Evolutionary conservation across 2,113 vertebrate species (phyloP), one percentile per base, ranked within the genome.

Genomic region (Sinocyclocheilus rhinocerous): DNA sequence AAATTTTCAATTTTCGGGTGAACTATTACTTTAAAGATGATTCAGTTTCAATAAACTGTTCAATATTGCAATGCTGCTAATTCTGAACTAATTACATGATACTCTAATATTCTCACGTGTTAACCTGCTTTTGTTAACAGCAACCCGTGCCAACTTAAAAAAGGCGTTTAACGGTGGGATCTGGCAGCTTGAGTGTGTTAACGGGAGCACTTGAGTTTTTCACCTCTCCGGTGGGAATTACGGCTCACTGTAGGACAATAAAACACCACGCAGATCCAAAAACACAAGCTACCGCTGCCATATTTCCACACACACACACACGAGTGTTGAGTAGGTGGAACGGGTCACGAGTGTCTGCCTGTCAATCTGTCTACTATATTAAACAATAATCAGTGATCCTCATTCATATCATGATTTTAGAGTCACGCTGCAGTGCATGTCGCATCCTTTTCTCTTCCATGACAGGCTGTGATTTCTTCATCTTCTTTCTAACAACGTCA

Each of bases 191-290:
- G 18, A 72, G 36, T 72, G 69, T 75, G n/a, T 24, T 45, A 75
- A 48, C 69, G 22, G 77, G 29, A 81, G 50, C 59, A 13, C 59
- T 76, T 67, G 77, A 20, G 36, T 77, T n/a, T 63, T 79, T 81
- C 36, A 69, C 24, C 72, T 86, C 50, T 86, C 50, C 36, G 65
- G 22, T 78, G 84, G 80, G 81, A 88, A 86, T 16, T 55, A 70
- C 26, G 50, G 84, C 59, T 80, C 81, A 63, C 75, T 59, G 63
- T 63, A 86, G 87, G 83, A 81, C 45, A 75, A 77, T 42, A 86
- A 59, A 86, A 75, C 69, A 76, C 57, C 36, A 50, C 48, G 9
- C 45, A 33, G 65, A 52, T 24, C 24, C 69, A 78, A 8, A 48
- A 24, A 76, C 75, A 76, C 75, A 29, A 42, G 70, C 63, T 29